These are phyloP conservation scores for Vandiemenella viatica DNA, from an alignment of 2,888 invertebrate species.

Conservation along the genomic window DNA sequence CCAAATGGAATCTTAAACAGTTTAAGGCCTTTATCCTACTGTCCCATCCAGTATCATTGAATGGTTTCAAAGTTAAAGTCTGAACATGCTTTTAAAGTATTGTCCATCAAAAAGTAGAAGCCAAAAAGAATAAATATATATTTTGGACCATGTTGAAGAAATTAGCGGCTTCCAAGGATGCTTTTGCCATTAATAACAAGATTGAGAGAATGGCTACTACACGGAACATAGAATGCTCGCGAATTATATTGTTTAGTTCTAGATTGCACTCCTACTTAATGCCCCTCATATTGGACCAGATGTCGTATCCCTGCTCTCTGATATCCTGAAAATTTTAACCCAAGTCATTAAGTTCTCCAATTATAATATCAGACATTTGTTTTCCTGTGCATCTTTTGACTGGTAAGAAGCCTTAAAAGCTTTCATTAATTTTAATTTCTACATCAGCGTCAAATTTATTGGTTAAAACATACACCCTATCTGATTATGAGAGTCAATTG, in stretches of 20 bases:
- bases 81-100: too few species aligned
- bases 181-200: too few species aligned
- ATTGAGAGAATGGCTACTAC: background rate
- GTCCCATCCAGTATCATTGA: too few species aligned
- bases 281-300: background rate
- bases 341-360: conserved; percentile 13
- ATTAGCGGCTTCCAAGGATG: conserved; percentile 1
- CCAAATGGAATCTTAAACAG: too few species aligned
- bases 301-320: conserved; percentile 1
- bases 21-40: too few species aligned
- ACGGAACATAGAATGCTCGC: background rate
- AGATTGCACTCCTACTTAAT: conserved; percentile 1
- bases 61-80: too few species aligned
- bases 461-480: conserved; percentile 2
- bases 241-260: conserved; percentile 1
- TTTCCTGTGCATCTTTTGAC: conserved; percentile 10
- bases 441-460: background rate
- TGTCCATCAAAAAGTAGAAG: too few species aligned
- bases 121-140: too few species aligned
- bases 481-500: background rate
- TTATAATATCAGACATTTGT: conserved; percentile 12
- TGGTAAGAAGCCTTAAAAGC: background rate
- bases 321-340: conserved; percentile 10
- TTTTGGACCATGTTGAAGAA: background rate
- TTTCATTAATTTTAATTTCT: background rate